Evolutionary conservation across 1,140 invertebrate genomes (phyloP), one percentile per base, ranked within the genome.

Genomic region (Caenorhabditis briggsae): DNA sequence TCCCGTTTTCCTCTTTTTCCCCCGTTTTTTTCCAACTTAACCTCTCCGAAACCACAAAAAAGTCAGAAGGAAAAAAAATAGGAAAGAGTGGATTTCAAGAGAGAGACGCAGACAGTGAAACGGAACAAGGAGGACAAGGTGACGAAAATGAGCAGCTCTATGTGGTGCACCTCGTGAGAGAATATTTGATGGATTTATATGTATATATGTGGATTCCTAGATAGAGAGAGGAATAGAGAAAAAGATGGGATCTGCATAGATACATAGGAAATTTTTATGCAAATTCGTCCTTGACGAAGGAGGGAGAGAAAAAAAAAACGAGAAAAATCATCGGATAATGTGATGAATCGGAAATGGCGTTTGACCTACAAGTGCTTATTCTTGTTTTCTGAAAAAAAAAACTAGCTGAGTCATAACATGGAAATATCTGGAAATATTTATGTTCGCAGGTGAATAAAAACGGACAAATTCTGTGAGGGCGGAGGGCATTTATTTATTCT

Each of bases 11-110:
- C 41, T 7, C 9, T 58, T 18, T 61, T 23, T 11, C n/a, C 1
- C 23, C n/a, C 20, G 9, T 8, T 20, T 14, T 23, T 25, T 33
- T 9, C 11, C 41, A 78, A 78, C 70, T 46, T 78, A 78, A 33
- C 50, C 50, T 53, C 46, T 53, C 25, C 23, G 70, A 78, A 78
- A 78, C 70, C 70, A 46, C 48, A 78, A 78, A 78, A 61, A 23
- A 61, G 59, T 7, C 16, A 70, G 8, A 25, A 46, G 18, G 64
- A 46, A 41, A 70, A 12, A 48, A 16, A 70, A 12, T 5, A 5
- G 6, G 12, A 18, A 41, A 70, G 64, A 70, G 64, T 25, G 41
- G 18, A 5, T 11, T 12, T 33, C 7, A 33, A 33, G 12, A 58
- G 61, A 12, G 61, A 65, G 61, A 65, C 56, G n/a, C 20, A 58